Evolutionary conservation across 2,888 invertebrate species (phyloP), one percentile per base, ranked within the genome.

Genomic region (Shargacucullia verbasci): DNA sequence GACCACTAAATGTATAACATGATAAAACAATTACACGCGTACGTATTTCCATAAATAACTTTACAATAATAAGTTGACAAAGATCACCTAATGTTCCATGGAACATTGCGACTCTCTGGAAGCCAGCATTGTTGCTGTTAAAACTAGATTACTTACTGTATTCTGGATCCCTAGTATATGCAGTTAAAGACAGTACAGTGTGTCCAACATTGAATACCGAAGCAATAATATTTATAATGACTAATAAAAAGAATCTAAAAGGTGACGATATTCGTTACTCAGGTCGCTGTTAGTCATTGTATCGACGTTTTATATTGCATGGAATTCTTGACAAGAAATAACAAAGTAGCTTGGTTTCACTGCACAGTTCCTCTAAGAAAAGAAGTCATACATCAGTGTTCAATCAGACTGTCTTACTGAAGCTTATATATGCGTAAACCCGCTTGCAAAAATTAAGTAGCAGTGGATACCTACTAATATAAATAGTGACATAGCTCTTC

Each of bases 241-340:
- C 41, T 61, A 49, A 68, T 43, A 13, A 25, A 14, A 44, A 54
- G 29, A 43, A 45, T 68, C 11, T 45, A 27, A 38, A 60, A 41
- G 40, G 48, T 48, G 68, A 53, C 64, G 44, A 4, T 38, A 10
- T n/a, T 47, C 8, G 37, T 68, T 49, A 48, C 48, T 53, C 37
- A 61, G 34, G 31, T 31, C 38, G 12, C 15, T 46, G 33, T 69
- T 69, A 62, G 55, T 65, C 46, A 68, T 44, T 9, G 29, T n/a
- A 61, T 55, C 43, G 38, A 50, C 12, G 50, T 68, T 65, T 61
- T 43, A 43, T 46, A 50, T 54, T 43, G 35, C 31, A 15, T n/a
- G 15, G 31, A 54, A 40, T 12, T 45, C 11, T 11, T 53, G 35
- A 59, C 40, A 44, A 54, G 48, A 31, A 60, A 38, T 45, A 37